Conservation (phyloP, 2,888 invertebrate species). For the Falcaria lacertinaria region DNA sequence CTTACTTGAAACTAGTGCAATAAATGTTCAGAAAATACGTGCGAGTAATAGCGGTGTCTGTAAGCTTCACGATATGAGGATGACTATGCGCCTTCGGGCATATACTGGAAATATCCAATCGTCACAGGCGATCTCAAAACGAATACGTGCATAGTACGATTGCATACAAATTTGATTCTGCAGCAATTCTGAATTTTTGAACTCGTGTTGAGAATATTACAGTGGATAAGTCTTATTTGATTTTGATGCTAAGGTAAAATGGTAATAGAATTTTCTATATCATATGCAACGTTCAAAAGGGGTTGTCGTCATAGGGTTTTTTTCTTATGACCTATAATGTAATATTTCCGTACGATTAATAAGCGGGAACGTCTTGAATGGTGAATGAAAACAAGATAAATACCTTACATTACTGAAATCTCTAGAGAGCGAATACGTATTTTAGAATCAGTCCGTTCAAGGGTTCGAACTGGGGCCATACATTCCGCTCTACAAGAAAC, state of each 20-base stretch:
- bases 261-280: too few species aligned
- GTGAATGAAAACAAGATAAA: too few species aligned
- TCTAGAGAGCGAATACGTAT: too few species aligned
- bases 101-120: conserved; percentile 55
- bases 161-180: conserved; percentile 46
- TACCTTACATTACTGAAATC: too few species aligned
- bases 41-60: background rate
- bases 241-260: too few species aligned
- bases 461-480: background rate
- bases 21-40: background rate
- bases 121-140: conserved; percentile 36
- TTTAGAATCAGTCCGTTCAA: too few species aligned
- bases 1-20: too few species aligned
- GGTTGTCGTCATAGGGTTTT: too few species aligned
- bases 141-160: conserved; percentile 41
- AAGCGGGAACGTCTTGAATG: too few species aligned
- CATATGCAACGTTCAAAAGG: too few species aligned
- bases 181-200: conserved; percentile 1
- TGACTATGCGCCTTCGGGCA: conserved; percentile 34
- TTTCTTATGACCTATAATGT: too few species aligned
- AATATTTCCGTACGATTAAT: too few species aligned
- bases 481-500: background rate
- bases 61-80: conserved; percentile 34
- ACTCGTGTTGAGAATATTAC: background rate
- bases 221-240: background rate